Evolutionary conservation across 2,113 vertebrate species (phyloP).

Genomic region (Strix aluco): DNA sequence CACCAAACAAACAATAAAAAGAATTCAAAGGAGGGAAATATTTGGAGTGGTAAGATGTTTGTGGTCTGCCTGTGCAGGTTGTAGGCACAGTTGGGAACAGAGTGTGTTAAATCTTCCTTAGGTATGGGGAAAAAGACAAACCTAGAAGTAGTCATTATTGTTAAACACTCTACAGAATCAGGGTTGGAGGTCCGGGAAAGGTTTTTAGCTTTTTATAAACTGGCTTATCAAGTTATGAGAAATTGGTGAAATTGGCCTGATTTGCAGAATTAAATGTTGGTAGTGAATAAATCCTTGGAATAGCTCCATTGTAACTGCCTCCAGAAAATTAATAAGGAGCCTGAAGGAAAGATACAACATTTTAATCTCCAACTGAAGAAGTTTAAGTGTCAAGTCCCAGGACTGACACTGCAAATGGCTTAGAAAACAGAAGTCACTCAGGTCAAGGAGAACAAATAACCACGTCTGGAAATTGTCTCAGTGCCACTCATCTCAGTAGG

Average conservation of each 20-base stretch:
- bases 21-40: background rate
- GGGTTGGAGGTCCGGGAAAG: background rate
- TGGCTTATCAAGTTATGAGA: background rate
- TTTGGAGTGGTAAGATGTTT: background rate
- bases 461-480: slow-evolving; percentile 47
- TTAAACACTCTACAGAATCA: background rate
- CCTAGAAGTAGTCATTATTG: background rate
- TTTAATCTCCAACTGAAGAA: slow-evolving; percentile 15
- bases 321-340: background rate
- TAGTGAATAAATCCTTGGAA: background rate
- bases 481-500: slow-evolving; percentile 59
- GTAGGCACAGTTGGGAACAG: background rate
- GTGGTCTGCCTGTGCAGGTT: background rate
- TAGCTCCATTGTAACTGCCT: background rate
- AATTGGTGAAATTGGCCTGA: background rate
- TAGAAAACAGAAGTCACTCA: slow-evolving; percentile 38
- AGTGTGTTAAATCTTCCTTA: background rate
- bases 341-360: background rate
- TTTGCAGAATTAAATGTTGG: background rate
- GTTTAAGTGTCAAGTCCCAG: background rate
- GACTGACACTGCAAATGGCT: slow-evolving; percentile 16
- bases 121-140: background rate
- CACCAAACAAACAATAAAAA: background rate
- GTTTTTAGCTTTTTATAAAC: background rate
- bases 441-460: slow-evolving; percentile 63